Conservation (phyloP, 2,113 vertebrate genomes). For the Procavia capensis region DNA sequence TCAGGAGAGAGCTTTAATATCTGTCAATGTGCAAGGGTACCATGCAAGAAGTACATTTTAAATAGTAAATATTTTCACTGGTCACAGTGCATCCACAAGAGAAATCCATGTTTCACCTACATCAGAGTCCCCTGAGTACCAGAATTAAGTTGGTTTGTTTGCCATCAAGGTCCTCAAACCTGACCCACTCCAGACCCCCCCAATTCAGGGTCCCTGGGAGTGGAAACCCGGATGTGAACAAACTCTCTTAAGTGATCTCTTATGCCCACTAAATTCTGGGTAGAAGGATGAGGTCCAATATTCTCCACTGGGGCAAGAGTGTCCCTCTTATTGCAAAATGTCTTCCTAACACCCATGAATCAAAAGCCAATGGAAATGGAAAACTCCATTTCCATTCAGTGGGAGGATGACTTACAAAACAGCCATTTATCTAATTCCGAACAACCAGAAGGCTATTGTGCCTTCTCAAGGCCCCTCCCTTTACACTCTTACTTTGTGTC, state of each 20-base stretch:
- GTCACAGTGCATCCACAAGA: background rate
- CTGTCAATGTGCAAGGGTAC: too few relatives aligned
- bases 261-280: background rate
- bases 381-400: background rate
- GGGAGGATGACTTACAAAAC: background rate
- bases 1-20: background rate
- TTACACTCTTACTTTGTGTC: background rate
- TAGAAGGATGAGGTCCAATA: background rate
- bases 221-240: background rate
- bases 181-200: background rate
- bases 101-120: too few relatives aligned
- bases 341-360: background rate
- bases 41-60: background rate
- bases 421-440: background rate
- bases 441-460: fast-evolving
- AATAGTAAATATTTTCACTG: background rate
- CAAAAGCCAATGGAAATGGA: background rate
- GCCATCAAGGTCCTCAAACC: background rate
- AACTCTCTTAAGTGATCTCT: background rate
- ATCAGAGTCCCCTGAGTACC: background rate
- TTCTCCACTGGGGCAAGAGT: background rate
- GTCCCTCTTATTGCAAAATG: fast-evolving
- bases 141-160: background rate
- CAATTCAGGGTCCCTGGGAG: background rate
- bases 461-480: background rate